These are phyloP conservation scores for Caretta caretta DNA, from an alignment of 2,113 vertebrate species.

Conservation along the genomic window DNA sequence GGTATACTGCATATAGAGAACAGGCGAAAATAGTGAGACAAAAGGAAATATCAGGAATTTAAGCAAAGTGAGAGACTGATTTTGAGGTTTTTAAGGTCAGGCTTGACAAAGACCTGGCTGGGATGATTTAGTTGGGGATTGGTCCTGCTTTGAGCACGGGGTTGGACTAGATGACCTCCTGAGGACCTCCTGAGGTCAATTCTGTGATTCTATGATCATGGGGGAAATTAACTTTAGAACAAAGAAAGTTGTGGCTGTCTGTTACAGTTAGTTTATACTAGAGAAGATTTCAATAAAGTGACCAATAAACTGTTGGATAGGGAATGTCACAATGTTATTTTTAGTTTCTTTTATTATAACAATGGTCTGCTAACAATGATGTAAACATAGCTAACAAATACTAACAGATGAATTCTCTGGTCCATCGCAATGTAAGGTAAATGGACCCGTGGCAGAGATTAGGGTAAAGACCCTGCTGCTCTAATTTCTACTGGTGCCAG, in stretches of 20 bases:
- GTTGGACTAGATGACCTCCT: too few species aligned
- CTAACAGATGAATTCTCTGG: neutral
- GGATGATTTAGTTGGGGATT: too few species aligned
- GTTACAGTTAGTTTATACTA: neutral
- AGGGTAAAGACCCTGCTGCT: neutral
- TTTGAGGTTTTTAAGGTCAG: too few species aligned
- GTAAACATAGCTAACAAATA: neutral
- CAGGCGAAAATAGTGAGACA: neutral
- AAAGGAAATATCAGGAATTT: neutral
- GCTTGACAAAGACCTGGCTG: too few species aligned
- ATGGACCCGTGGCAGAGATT: neutral
- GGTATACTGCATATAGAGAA: neutral
- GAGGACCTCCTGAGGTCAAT: too few species aligned
- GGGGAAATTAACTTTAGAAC: neutral
- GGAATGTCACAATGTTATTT: neutral
- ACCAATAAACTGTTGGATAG: neutral
- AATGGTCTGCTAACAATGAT: neutral
- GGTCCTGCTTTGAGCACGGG: too few species aligned
- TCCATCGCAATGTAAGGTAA: neutral
- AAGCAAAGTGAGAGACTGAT: neutral
- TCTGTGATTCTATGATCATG: neutral
- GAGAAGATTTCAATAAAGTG: neutral
- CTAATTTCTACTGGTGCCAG: neutral
- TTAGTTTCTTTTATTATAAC: neutral
- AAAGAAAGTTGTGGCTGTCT: neutral